Evolutionary conservation across 2,888 invertebrate genomes (phyloP).

Genomic region (Rhingia campestris): DNA sequence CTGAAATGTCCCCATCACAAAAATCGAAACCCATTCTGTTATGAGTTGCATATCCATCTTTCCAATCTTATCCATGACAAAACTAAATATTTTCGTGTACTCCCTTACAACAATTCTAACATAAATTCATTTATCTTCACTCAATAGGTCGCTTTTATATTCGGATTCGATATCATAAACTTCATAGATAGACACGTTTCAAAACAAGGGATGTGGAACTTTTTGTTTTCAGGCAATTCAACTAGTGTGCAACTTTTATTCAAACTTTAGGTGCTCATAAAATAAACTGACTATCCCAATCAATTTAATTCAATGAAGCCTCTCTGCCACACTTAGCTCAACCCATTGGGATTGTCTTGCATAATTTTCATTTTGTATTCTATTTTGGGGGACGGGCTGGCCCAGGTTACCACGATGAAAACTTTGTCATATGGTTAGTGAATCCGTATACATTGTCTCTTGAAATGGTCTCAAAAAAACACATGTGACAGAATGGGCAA

Average conservation of each 20-base stretch:
- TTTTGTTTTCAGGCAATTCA: neutral
- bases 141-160: neutral
- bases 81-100: no score
- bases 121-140: neutral
- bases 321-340: slow-evolving; percentile 15
- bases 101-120: neutral
- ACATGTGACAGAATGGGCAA: slow-evolving; percentile 1
- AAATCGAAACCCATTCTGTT: no score
- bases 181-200: neutral
- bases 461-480: neutral
- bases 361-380: slow-evolving; percentile 32
- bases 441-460: slow-evolving; percentile 1
- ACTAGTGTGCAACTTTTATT: slow-evolving; percentile 3
- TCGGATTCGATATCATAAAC: neutral
- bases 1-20: no score
- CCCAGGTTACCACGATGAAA: slow-evolving; percentile 14
- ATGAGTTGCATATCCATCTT: no score
- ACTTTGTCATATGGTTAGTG: slow-evolving; percentile 5
- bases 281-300: slow-evolving; percentile 29
- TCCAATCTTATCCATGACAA: no score
- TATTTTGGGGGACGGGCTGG: neutral
- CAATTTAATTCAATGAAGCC: slow-evolving; percentile 32
- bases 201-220: neutral
- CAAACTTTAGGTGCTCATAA: slow-evolving; percentile 14
- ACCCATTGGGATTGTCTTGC: slow-evolving; percentile 22